Evolutionary conservation across 2,888 invertebrate genomes (phyloP), one percentile per base, ranked within the genome.

Genomic region (Protonemura montana): DNA sequence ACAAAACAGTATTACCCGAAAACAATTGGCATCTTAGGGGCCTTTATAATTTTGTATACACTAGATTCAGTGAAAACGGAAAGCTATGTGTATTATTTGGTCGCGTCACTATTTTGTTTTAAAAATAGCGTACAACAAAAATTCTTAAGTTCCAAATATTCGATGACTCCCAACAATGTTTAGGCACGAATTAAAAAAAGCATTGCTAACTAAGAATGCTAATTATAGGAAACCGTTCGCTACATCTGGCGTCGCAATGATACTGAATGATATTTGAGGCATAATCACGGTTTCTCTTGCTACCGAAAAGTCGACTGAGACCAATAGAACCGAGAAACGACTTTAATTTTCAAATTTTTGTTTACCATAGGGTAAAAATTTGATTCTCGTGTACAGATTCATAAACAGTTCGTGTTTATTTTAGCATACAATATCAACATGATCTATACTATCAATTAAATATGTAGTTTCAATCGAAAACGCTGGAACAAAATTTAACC

Each of bases 41-140:
- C 10, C 35, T 59, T 21, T 59, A 59, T 59, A 7, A 21, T 59
- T 59, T 59, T 59, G 59, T 59, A 21, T 13, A 7, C 59, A 59
- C 59, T 59, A 16, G 59, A 10, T 59, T 21, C 13, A 21, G 59
- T 59, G 21, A 6, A 35, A 35, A 35, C 21, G 59, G 59, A 59
- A 13, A 59, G 59, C 59, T 16, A 59, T 59, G 59, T 59, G 59
- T 59, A 59, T 59, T 59, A 59, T 59, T 59, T 59, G 59, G 59
- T 59, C 21, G 59, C 16, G 21, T 21, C 59, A 59, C 59, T 59
- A 59, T 59, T 59, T 59, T 59, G 59, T 59, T 59, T 59, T 59
- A 59, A 59, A 59, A 59, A 59, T 59, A 59, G 59, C 59, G 16
- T 59, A 59, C 59, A 59, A 59, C 59, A 59, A 59, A 35, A 59